These are phyloP conservation scores for Allolobophora icterica DNA, from an alignment of 2,888 invertebrate species.

Conservation along the genomic window DNA sequence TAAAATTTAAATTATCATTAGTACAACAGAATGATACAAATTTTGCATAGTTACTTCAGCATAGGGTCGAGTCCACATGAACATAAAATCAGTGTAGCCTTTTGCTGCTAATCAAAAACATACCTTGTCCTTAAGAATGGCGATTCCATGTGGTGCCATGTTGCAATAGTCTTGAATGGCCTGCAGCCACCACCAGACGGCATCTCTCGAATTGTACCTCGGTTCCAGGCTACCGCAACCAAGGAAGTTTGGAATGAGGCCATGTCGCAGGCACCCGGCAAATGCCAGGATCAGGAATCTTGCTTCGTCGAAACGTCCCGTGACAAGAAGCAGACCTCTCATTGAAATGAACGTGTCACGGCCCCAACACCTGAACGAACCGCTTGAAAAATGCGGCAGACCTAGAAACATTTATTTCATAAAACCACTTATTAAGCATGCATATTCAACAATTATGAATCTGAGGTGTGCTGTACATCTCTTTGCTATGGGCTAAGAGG, in stretches of 20 bases:
- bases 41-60: too few relatives aligned
- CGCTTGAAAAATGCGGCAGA: conserved; percentile 90
- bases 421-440: too few relatives aligned
- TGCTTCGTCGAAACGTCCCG: conserved; percentile 63
- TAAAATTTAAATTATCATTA: neutral
- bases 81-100: too few relatives aligned
- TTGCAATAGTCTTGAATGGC: conserved; percentile 73
- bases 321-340: conserved; percentile 84
- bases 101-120: conserved; percentile 50
- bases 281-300: conserved; percentile 82
- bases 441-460: too few relatives aligned
- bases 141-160: conserved; percentile 78
- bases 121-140: conserved; percentile 76
- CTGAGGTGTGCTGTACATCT: neutral
- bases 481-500: neutral
- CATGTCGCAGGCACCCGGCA: conserved; percentile 89
- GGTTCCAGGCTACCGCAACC: conserved; percentile 78
- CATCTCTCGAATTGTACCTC: conserved; percentile 93
- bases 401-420: conserved; percentile 68
- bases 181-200: conserved; percentile 98
- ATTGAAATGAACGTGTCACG: conserved; percentile 95
- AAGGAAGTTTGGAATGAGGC: conserved; percentile 93
- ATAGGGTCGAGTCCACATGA: too few relatives aligned
- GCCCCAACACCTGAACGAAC: conserved; percentile 98
- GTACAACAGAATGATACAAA: too few relatives aligned